Conservation (phyloP, 2,888 invertebrate species). For the Disparrhopalites patrizii region DNA sequence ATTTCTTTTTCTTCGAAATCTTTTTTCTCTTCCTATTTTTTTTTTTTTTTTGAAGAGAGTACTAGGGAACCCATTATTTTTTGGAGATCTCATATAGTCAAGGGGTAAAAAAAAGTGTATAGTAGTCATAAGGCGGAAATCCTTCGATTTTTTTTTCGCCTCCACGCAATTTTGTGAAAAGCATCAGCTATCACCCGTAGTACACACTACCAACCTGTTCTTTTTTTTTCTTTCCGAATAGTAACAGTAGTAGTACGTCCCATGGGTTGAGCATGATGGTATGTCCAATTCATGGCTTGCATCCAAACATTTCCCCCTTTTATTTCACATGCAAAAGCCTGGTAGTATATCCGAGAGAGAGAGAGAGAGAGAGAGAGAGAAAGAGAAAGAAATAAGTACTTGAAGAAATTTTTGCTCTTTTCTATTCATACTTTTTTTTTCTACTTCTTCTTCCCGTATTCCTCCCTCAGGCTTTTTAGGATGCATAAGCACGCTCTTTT, state of each 20-base stretch:
- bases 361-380: background rate
- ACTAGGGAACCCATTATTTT: too few species aligned
- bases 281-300: conserved; percentile 3
- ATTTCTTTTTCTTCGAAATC: background rate
- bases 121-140: background rate
- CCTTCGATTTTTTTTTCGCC: too few species aligned
- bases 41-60: background rate
- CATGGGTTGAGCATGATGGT: background rate
- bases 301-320: background rate
- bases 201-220: background rate
- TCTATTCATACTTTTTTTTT: too few species aligned
- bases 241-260: too few species aligned
- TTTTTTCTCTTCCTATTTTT: background rate
- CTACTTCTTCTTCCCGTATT: too few species aligned
- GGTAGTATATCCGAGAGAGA: background rate
- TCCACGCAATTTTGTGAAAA: background rate
- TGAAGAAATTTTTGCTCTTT: too few species aligned
- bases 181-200: background rate
- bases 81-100: too few species aligned
- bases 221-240: background rate
- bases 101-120: too few species aligned
- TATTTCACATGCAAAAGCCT: background rate
- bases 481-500: too few species aligned
- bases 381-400: too few species aligned
- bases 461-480: too few species aligned